Evolutionary conservation across 1,140 invertebrate species (phyloP), one percentile per base, ranked within the genome.

Genomic region (Antheraea pernyi): DNA sequence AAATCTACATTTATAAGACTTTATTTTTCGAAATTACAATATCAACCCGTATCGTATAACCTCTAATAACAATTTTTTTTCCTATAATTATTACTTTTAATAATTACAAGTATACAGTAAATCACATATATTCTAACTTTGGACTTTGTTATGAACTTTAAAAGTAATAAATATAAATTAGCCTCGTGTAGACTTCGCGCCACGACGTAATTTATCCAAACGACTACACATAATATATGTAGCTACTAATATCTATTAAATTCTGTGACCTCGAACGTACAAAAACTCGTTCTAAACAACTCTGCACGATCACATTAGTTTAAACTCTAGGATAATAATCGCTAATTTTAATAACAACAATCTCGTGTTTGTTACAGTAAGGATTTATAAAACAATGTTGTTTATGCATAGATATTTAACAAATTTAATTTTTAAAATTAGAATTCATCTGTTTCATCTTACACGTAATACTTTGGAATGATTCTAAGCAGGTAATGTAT

Each of bases 211-310:
- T 53, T 53, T 53, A n/a, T 53, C 46, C 46, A 16, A 16, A 53
- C 46, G 46, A 53, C 7, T 53, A 53, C 11, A 6, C 13, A 16
- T 53, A 53, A 53, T 16, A 53, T 53, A 42, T 9, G 8, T 11
- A 53, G 39, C 39, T 16, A 53, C 46, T 53, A 53, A 53, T n/a
- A 53, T 53, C 30, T n/a, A 61, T 61, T 60, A 22, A 61, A 30
- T 61, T 36, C 4, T 30, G 19, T 42, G 68, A 64, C 68, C 68
- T 69, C 63, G 61, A 58, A 39, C n/a, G 62, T 11, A 69, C 37
- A 69, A 69, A 68, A 69, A 69, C 68, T 69, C 36, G 68, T 69
- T 58, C 63, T 62, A 36, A 63, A 64, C 42, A 63, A 69, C 42
- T 58, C 48, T 39, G 67, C 61, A 18, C 60, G 66, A 60, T 59